These are phyloP conservation scores for Sebastes nivosus DNA, from an alignment of 2,797 vertebrate genomes.

Conservation along the genomic window DNA sequence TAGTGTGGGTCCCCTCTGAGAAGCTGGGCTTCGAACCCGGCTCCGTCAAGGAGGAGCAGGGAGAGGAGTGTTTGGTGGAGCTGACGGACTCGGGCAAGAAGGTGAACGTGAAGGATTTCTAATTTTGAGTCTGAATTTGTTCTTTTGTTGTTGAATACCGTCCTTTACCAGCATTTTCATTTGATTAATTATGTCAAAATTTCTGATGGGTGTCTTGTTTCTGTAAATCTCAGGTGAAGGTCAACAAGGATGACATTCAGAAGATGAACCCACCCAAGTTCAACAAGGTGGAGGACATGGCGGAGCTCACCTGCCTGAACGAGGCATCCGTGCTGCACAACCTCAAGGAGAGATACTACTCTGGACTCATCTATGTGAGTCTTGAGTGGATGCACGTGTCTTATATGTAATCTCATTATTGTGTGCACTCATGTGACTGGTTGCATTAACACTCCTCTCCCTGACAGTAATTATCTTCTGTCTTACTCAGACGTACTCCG, in stretches of 20 bases:
- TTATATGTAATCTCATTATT: neutral
- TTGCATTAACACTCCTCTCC: neutral
- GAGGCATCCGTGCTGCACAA: slow-evolving; percentile 98
- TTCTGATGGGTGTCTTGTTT: neutral
- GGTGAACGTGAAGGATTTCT: slow-evolving; percentile 57
- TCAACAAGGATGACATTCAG: slow-evolving; percentile 98
- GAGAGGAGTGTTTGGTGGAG: slow-evolving; percentile 94
- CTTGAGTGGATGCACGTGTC: neutral
- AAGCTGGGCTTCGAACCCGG: slow-evolving; percentile 94
- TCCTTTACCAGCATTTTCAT: neutral
- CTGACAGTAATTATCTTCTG: neutral
- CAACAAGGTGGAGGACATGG: slow-evolving; percentile 99
- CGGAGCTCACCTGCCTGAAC: slow-evolving; percentile 96
- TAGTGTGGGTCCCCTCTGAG: slow-evolving; percentile 96
- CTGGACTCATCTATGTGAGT: slow-evolving; percentile 98
- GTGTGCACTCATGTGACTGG: neutral
- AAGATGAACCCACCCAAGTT: slow-evolving; percentile 99
- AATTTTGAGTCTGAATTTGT: neutral
- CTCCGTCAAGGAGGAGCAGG: slow-evolving; percentile 94
- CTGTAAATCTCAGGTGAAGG: slow-evolving; percentile 81
- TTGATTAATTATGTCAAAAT: neutral
- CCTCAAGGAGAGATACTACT: slow-evolving; percentile 98
- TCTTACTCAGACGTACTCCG: slow-evolving; percentile 90
- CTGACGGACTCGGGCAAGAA: slow-evolving; percentile 93
- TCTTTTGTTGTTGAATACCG: neutral